A percentile compares a stretch with the other conserved stretches of the same genome.
Conservation (phyloP, 2,797 vertebrate species). For the Anguilla marmorata region DNA sequence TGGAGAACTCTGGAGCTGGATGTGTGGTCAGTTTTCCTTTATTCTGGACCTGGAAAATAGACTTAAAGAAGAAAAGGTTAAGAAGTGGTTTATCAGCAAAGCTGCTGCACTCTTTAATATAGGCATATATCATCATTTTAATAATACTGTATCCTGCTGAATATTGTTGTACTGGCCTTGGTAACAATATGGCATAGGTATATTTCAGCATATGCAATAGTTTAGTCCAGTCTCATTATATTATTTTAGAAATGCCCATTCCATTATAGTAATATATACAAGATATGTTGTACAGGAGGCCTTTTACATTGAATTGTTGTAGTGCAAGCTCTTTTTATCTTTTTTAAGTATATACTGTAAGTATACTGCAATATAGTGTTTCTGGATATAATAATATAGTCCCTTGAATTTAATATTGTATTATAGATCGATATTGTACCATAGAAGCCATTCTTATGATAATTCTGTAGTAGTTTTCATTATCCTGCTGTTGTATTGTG, state of each 20-base stretch:
- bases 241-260: background rate
- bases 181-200: background rate
- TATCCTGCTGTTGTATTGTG: background rate
- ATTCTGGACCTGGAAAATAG: background rate
- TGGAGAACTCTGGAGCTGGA: constrained; percentile 3
- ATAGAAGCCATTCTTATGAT: background rate
- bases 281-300: background rate
- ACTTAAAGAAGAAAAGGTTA: background rate
- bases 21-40: background rate
- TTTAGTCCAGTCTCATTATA: background rate
- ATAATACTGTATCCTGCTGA: background rate
- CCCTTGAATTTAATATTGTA: background rate
- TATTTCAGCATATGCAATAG: background rate
- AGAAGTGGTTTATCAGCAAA: constrained; percentile 1
- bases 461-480: background rate
- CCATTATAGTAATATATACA: background rate
- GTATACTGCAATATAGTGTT: background rate
- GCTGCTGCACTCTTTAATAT: background rate
- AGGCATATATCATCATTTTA: background rate
- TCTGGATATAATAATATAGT: background rate
- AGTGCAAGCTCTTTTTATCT: background rate
- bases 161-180: background rate
- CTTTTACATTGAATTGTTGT: background rate
- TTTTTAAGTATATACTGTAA: background rate
- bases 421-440: background rate